phyloP scores from a whole-genome alignment of 2,113 vertebrate species.

The Natator depressus region DNA sequence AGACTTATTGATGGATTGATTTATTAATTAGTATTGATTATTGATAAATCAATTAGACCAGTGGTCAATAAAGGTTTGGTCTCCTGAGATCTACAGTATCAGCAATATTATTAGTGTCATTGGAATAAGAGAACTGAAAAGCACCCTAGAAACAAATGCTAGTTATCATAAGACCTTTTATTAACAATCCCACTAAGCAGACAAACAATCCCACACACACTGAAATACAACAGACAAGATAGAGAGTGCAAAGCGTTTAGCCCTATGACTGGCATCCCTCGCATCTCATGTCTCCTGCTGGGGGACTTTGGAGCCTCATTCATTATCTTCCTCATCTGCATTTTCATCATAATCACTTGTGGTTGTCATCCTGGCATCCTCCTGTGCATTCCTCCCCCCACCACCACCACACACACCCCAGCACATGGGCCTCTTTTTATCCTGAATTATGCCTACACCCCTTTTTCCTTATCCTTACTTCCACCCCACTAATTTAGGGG shows the following conservation, averaged over 20 bases:
- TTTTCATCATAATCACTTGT: background rate
- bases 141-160: background rate
- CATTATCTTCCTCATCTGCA: background rate
- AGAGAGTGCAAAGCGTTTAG: background rate
- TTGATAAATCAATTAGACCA: background rate
- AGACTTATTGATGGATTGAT: background rate
- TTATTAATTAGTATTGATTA: background rate
- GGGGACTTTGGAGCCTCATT: background rate
- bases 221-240: background rate
- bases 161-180: background rate
- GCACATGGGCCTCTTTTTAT: background rate
- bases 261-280: background rate
- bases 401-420: accelerated
- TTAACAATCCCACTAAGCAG: background rate
- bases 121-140: background rate
- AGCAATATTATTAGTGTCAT: background rate
- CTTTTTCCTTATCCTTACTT: background rate
- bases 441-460: background rate
- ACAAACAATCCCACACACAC: background rate
- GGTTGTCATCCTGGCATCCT: background rate
- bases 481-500: background rate
- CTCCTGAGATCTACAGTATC: background rate
- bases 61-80: background rate
- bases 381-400: background rate
- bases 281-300: background rate